phyloP scores from a whole-genome alignment of 2,888 invertebrate genomes.

The Apotomis capreana region DNA sequence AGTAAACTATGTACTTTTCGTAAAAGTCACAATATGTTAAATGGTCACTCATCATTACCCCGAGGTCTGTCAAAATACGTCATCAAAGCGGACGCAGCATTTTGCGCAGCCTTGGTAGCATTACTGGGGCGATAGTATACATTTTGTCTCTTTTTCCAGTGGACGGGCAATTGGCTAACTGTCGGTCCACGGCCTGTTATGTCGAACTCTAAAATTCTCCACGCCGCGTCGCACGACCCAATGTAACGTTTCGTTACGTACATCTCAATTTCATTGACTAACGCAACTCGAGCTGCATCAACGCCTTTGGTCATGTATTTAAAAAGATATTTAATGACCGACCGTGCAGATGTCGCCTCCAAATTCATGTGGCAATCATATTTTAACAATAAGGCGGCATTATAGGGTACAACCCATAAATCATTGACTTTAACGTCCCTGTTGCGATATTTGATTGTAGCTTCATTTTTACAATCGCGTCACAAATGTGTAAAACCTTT shows the following conservation, averaged over 20 bases:
- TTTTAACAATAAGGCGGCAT: neutral
- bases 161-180: neutral
- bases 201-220: neutral
- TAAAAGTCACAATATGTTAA: neutral
- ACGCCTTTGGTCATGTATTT: conserved; percentile 9
- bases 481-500: neutral
- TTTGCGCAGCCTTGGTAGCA: too few relatives aligned
- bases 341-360: neutral
- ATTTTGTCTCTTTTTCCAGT: too few relatives aligned
- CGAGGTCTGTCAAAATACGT: too few relatives aligned
- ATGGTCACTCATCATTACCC: too few relatives aligned
- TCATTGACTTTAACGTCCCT: conserved; percentile 5
- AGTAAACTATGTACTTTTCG: neutral
- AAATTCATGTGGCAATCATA: conserved; percentile 11
- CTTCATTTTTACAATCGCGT: conserved; percentile 3
- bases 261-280: conserved; percentile 3
- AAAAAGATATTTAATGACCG: neutral
- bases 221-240: neutral
- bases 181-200: neutral
- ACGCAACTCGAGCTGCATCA: neutral
- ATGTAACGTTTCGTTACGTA: conserved; percentile 6
- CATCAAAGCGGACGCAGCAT: too few relatives aligned
- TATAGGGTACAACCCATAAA: neutral
- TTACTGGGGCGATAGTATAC: too few relatives aligned
- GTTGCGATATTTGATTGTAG: neutral